Evolutionary conservation across 1,140 invertebrate species (phyloP), one percentile per base, ranked within the genome.

Genomic region (Procambarus clarkii): DNA sequence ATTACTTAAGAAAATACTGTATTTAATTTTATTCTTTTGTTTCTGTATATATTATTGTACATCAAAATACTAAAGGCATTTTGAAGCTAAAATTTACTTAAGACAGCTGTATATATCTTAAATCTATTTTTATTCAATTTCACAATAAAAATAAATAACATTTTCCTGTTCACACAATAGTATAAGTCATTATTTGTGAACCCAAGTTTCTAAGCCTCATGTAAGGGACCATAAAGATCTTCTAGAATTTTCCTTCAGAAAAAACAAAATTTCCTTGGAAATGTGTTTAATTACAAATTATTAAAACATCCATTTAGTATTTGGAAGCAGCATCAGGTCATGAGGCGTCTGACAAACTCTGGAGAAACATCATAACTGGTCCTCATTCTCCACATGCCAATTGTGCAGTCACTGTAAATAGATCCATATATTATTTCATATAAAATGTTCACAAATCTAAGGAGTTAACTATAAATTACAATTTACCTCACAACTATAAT

Each of bases 301-400:
- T 9, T 74, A 74, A 64, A 64, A 74, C 69, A 21, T 44, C n/a
- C 69, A 15, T 74, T 74, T n/a, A 74, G 7, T 74, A 7, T 34
- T 74, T n/a, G 24, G 69, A 74, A 24, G 21, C 18, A 15, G 34
- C 60, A 58, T 88, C 86, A 81, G 44, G 92, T 85, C 86, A 92
- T 34, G 92, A 93, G 24, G 92, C 86, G 60, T 94, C 93, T 13
- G 93, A 93, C n/a, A 92, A 92, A 88, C 76, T 94, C 94, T 9
- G 94, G 94, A n/a, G 94, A 94, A 34, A 94, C 92, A 92, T 94
- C 94, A 89, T 93, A 93, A 83, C 92, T 94, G 71, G 93, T 94
- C 77, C 93, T 91, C 86, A 94, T 77, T 44, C 93, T 92, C 94
- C 94, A 94, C 64, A 94, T 93, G 74, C 93, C 93, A 74, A 94